Base-by-base conservation (phyloP, 2,113 vertebrate genomes). In the Sapayoa aenigma region DNA sequence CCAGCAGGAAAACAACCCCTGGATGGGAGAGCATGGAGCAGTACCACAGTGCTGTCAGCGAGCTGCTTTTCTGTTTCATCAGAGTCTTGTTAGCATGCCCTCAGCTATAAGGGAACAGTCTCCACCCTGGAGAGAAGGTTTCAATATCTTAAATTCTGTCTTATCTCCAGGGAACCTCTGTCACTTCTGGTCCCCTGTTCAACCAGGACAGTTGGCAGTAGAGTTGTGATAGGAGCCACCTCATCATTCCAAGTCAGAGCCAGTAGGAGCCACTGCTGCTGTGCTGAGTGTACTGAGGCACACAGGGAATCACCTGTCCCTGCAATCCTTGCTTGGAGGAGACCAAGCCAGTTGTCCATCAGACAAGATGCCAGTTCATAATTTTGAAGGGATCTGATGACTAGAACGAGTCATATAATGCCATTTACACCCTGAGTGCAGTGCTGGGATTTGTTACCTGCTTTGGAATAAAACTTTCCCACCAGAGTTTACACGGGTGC, bases 131-230 rank as follows among this genome's bases (percentile, higher is more conserved):
- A 41, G 46, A 59, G 25, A 46, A 81, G 19, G 19, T 52, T 66
- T 60, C 2, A 0, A 0, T 35, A 52, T 46, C 60, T 77, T 82
- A 30, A 56, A 1, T 50, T 78, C 35, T 1, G 2, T 56, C 24
- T 79, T 35, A 18, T 5, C 9, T 82, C 22, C 46, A 14, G 31
- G 27, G 15, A 78, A 66, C 0, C 2, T 50, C n/a, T 7, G 9
- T 60, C 41, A 7, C 56, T 71, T 42, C 30, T 63, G n/a, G n/a
- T n/a, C 13, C 56, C 15, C 27, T 39, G 14, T 56, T 0, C 2
- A 47, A n/a, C 3, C 1, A 2, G 44, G n/a, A 9, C 44, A 37
- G 24, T 44, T 2, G 2, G 52, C 9, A 47, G 35, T 5, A 18
- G 31, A 47, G 49, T 16, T 77, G 17, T 27, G 33, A 60, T 13